Conservation (phyloP, 1,140 invertebrate genomes). For the Notospermus geniculatus region DNA sequence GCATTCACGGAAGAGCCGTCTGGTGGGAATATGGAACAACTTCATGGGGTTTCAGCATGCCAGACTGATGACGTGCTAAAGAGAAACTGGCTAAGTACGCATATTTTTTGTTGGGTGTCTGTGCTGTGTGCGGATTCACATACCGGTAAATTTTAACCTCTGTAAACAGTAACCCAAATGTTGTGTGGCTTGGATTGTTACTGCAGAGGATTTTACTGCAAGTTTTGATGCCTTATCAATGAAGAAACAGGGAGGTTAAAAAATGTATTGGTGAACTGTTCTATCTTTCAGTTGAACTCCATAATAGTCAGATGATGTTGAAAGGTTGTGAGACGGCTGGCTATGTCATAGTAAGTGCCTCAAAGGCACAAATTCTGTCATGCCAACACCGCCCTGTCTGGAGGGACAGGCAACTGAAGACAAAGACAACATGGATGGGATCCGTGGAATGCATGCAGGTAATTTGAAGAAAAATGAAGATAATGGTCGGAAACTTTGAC, state of each 20-base stretch:
- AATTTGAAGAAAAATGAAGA: too few species aligned
- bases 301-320: conserved; percentile 93
- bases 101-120: conserved; percentile 11
- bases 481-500: too few species aligned
- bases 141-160: too few species aligned
- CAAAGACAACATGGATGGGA: conserved; percentile 94
- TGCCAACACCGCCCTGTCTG: conserved; percentile 87
- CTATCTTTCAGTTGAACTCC: conserved; percentile 75
- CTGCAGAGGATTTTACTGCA: background rate
- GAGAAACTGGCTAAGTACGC: conserved; percentile 90
- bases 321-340: conserved; percentile 95
- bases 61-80: conserved; percentile 82
- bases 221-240: too few species aligned
- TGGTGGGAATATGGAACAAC: conserved; percentile 63
- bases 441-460: conserved; percentile 92
- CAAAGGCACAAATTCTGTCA: conserved; percentile 91
- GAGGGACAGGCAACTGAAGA: conserved; percentile 81
- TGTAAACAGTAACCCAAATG: too few species aligned
- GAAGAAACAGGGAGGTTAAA: too few species aligned
- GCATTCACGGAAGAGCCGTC: conserved; percentile 72
- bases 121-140: background rate
- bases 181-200: background rate
- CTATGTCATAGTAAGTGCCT: conserved; percentile 94
- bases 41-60: conserved; percentile 83
- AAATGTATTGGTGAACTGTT: conserved; percentile 4